Conservation (phyloP, 2,888 invertebrate species). For the Cybosia mesomella region DNA sequence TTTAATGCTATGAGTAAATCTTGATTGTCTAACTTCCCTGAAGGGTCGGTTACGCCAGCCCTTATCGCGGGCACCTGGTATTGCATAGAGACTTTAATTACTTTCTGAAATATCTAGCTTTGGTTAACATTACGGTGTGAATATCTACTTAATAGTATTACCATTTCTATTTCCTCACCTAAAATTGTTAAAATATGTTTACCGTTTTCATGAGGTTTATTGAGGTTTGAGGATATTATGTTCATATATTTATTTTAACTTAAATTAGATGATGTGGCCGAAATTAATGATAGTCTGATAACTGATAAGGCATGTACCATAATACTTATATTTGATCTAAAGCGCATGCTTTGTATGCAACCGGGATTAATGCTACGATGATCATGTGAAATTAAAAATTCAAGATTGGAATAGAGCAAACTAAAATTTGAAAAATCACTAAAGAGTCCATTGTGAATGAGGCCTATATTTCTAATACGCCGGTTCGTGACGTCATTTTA, state of each 20-base stretch:
- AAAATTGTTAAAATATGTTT: too few relatives aligned
- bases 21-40: conserved; percentile 60
- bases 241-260: too few relatives aligned
- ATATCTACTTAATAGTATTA: not conserved
- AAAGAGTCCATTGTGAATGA: conserved; percentile 33
- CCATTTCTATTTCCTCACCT: too few relatives aligned
- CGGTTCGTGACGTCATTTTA: conserved; percentile 69
- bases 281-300: too few relatives aligned
- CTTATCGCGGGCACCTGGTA: conserved; percentile 44
- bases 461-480: conserved; percentile 44
- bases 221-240: too few relatives aligned
- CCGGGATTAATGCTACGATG: too few relatives aligned
- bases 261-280: too few relatives aligned
- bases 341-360: too few relatives aligned
- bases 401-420: not conserved
- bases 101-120: conserved; percentile 44
- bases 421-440: not conserved
- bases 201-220: too few relatives aligned
- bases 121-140: conserved; percentile 17
- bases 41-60: conserved; percentile 59
- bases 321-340: too few relatives aligned
- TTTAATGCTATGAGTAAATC: conserved; percentile 59
- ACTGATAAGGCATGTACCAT: too few relatives aligned
- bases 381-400: too few relatives aligned
- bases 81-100: conserved; percentile 45